A percentile compares a stretch with the other conserved stretches of the same genome.
These are phyloP conservation scores for Elysia crispata DNA, from an alignment of 2,888 invertebrate species.

Conservation along the genomic window DNA sequence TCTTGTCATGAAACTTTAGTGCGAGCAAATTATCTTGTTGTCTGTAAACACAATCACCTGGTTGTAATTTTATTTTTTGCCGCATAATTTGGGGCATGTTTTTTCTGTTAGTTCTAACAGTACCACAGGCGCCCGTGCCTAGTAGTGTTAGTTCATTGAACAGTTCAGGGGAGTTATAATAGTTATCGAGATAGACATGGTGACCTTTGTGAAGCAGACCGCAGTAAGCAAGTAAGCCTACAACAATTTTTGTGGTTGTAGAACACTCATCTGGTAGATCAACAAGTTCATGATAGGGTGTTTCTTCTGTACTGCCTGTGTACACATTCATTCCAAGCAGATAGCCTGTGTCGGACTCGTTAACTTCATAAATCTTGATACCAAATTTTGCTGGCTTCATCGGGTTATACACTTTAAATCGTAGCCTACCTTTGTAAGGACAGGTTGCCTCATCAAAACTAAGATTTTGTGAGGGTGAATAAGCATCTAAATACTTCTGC, in stretches of 20 bases:
- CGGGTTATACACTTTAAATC: constrained; percentile 3
- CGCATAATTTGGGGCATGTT: too few species aligned
- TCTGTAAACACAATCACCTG: constrained; percentile 44
- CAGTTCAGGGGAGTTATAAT: constrained; percentile 48
- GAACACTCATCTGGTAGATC: constrained; percentile 5
- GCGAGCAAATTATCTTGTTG: constrained; percentile 39
- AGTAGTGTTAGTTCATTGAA: constrained; percentile 39
- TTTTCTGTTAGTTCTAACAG: too few species aligned
- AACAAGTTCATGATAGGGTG: background rate
- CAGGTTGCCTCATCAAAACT: too few species aligned
- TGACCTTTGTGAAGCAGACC: too few species aligned
- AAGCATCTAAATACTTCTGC: background rate
- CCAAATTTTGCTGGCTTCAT: too few species aligned
- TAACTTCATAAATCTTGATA: constrained; percentile 1
- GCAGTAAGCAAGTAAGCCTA: constrained; percentile 18
- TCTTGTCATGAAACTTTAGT: constrained; percentile 46
- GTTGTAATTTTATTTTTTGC: too few species aligned
- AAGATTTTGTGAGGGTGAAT: constrained; percentile 6
- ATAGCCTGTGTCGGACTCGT: constrained; percentile 34
- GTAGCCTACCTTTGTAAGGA: background rate
- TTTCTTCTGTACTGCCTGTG: background rate
- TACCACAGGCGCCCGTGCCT: constrained; percentile 46
- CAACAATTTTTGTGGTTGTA: constrained; percentile 2
- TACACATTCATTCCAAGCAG: constrained; percentile 34
- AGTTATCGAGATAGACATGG: constrained; percentile 43